A percentile compares a stretch with the other conserved stretches of the same genome.
phyloP scores from a whole-genome alignment of 1,140 invertebrate species.

The Oscheius sp. region DNA sequence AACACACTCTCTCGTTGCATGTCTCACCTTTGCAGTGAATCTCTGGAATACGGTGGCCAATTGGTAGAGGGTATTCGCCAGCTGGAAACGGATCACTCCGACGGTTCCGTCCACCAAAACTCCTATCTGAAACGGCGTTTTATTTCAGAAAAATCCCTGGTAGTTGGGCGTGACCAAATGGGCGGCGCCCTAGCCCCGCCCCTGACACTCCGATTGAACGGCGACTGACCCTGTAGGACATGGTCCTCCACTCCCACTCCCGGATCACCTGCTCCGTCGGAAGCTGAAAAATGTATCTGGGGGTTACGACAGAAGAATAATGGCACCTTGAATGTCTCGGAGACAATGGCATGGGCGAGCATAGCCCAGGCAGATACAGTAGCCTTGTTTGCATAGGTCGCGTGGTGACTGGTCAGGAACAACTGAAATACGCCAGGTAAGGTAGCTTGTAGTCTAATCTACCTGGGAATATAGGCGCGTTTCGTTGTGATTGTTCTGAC shows the following conservation, averaged over 20 bases:
- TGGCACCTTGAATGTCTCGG: neutral
- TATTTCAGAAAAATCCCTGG: neutral
- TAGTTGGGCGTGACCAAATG: no score
- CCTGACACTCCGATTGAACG: no score
- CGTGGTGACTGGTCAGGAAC: conserved; percentile 19
- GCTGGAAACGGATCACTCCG: conserved; percentile 12
- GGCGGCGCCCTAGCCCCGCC: no score
- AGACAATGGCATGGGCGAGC: conserved; percentile 10
- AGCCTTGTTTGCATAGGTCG: neutral
- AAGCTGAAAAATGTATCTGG: no score
- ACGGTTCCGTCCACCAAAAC: neutral
- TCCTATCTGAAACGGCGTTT: conserved; percentile 9
- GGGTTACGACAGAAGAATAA: no score
- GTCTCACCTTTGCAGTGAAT: neutral
- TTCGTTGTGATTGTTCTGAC: conserved; percentile 6
- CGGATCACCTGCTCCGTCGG: conserved; percentile 2
- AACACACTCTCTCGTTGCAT: neutral
- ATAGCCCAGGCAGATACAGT: conserved; percentile 22
- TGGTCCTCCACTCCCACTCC: conserved; percentile 17
- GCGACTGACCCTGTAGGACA: neutral
- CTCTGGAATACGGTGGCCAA: neutral
- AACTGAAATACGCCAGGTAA: no score
- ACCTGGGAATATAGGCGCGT: conserved; percentile 4
- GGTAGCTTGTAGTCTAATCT: no score
- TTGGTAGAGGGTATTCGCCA: conserved; percentile 11